Conservation (phyloP, 1,140 invertebrate genomes). For the Trachymyrmex cornetzi region DNA sequence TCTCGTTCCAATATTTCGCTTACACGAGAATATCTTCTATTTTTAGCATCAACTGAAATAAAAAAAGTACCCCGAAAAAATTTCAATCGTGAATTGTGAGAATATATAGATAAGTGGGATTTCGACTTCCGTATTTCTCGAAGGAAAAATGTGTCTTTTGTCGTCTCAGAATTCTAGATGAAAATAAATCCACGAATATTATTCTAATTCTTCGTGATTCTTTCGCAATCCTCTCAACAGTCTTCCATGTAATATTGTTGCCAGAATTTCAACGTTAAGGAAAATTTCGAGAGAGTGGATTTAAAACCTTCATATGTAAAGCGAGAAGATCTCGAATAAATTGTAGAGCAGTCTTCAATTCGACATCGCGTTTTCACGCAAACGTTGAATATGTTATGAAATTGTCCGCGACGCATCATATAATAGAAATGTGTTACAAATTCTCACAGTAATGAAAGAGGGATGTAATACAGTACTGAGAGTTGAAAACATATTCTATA, state of each 20-base stretch:
- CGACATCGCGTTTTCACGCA: not conserved
- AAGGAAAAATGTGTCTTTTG: not conserved
- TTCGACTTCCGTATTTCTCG: not conserved
- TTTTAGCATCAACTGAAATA: not conserved
- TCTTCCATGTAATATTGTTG: not conserved
- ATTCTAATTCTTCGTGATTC: not conserved
- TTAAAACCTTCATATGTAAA: not conserved
- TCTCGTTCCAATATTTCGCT: not conserved
- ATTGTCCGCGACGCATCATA: not conserved
- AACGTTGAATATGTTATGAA: conserved; percentile 7
- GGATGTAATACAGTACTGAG: not conserved
- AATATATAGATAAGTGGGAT: not conserved
- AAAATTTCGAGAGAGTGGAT: not conserved
- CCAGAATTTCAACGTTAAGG: no score
- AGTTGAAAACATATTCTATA: not conserved
- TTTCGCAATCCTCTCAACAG: no score
- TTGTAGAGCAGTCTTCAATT: not conserved
- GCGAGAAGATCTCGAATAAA: not conserved
- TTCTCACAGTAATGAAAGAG: not conserved
- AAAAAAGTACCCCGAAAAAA: not conserved
- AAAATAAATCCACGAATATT: not conserved
- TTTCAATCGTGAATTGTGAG: not conserved
- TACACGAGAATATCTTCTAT: not conserved
- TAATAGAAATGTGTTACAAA: not conserved
- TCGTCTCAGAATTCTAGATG: not conserved